Evolutionary conservation across 2,113 vertebrate genomes (phyloP), one percentile per base, ranked within the genome.

Genomic region (Scophthalmus maximus): DNA sequence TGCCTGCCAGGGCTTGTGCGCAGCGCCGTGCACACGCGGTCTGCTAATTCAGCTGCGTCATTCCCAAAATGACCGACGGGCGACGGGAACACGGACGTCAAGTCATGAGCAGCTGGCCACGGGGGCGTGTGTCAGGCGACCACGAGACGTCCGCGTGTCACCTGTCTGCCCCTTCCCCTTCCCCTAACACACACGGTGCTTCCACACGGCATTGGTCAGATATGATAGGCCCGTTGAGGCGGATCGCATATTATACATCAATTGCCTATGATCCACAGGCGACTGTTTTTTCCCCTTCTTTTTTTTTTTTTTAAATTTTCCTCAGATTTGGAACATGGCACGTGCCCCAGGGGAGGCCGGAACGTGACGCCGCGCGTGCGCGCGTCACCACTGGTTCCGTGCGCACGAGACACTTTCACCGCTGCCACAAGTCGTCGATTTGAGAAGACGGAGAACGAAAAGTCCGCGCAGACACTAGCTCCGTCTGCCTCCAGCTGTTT

Each of bases 291-390:
- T n/a, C n/a, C n/a, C n/a, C n/a, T n/a, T 5, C 6, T 50, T 32
- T 32, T 8, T 8, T 32, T 32, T 4, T 32, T 8, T 8, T 32
- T 32, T 32, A 5, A 32, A 32, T 32, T 4, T 32, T 32, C 5
- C 8, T 5, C 30, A 32, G 30, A 5, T 75, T 60, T 52, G 60
- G 38, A 46, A 22, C 34, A 23, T 2, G 67, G 67, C 86, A 89
- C 88, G 84, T 89, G 86, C 74, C 26, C 32, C 55, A 20, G 25
- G 40, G 44, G 65, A 34, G 36, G 29, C 14, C 6, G 76, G 73
- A 73, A 83, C 85, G 83, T 75, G 88, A 85, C 14, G 62, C 34
- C 20, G 73, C 85, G 73, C 81, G 85, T 86, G 86, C 80, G 52
- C 2, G 62, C 50, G 50, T 68, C 15, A n/a, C 67, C 73, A 60